phyloP scores from a whole-genome alignment of 2,888 invertebrate genomes.

The Epistrophe grossulariae region DNA sequence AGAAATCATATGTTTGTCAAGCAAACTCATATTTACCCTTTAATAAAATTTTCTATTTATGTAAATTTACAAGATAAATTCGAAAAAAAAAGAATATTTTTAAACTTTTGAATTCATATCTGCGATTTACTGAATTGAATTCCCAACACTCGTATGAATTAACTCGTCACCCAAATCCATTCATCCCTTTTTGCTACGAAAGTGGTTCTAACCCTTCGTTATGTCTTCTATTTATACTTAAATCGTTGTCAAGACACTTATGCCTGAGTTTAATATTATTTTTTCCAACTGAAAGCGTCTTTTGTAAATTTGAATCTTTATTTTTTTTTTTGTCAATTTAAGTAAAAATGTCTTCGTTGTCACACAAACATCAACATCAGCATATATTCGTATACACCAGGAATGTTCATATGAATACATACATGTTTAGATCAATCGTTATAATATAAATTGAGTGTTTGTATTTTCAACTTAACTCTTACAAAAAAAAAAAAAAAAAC shows the following conservation, averaged over 20 bases:
- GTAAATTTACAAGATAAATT: no score
- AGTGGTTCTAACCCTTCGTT: neutral
- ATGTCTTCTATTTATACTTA: slow-evolving; percentile 6
- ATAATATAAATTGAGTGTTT: slow-evolving; percentile 36
- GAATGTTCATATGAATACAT: no score
- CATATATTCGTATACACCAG: neutral
- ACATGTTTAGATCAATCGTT: slow-evolving; percentile 21
- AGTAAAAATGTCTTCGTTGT: slow-evolving; percentile 13
- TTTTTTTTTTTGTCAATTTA: slow-evolving; percentile 2
- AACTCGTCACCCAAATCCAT: neutral
- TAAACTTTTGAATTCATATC: slow-evolving; percentile 4
- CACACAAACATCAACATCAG: neutral
- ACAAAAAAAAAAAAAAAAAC: neutral
- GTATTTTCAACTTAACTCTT: slow-evolving; percentile 49
- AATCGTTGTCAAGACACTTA: slow-evolving; percentile 17
- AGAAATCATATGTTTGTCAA: no score
- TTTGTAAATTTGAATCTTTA: slow-evolving; percentile 10
- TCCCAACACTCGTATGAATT: slow-evolving; percentile 15
- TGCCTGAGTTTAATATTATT: slow-evolving; percentile 18
- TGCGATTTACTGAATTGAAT: slow-evolving; percentile 1
- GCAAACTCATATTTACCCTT: no score
- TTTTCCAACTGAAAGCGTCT: slow-evolving; percentile 9
- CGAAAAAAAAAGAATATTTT: neutral
- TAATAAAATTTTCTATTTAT: no score
- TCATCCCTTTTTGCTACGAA: neutral